Base-by-base conservation (phyloP, 2,797 vertebrate species). In the Sylvia borin region DNA sequence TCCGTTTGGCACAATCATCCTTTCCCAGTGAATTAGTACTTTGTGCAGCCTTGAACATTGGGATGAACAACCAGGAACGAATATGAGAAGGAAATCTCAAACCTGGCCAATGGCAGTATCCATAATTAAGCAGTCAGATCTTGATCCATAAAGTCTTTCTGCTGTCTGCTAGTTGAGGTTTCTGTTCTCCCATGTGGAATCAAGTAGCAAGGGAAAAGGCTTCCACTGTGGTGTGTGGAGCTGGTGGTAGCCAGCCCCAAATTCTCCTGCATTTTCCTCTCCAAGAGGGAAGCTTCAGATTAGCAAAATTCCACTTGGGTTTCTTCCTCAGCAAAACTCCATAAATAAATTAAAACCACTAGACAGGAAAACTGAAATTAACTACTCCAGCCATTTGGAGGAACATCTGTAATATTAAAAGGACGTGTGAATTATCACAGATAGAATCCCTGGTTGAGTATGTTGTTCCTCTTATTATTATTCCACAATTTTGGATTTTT, bases 1-100 rank as follows among this genome's bases (percentile, higher is more conserved):
- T 93, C 78, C 55, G 71, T 75, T 88, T 93, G 81, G 79, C 42
- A 32, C 83, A 96, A 96, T 66, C 36, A 53, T 64, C 66, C 57
- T 95, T 90, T 36, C 14, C 36, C 66, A 51, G 34, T 62, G 70
- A 88, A 78, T 51, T 43, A 80, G 18, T 61, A 45, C 29, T 88
- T 85, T 73, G 22, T 74, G 22, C 74, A 95, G 54, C 42, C 20
- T 80, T 87, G 36, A 75, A 89, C 29, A 40, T 62, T 57, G 36
- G 34, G 58, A 34, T 45, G 40, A 94, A 42, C 48, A 53, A 8
- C 32, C 38, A 81, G 68, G 34, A 45, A 7, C 5, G 36, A 87
- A 65, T 4, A 34, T 0, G 1, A 64, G 40, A 21, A 36, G 25
- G 34, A 48, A 40, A 13, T 14, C 34, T 60, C 54, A 78, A 64